Evolutionary conservation across 2,888 invertebrate species (phyloP), one percentile per base, ranked within the genome.

Genomic region (Geophilus truncorum): DNA sequence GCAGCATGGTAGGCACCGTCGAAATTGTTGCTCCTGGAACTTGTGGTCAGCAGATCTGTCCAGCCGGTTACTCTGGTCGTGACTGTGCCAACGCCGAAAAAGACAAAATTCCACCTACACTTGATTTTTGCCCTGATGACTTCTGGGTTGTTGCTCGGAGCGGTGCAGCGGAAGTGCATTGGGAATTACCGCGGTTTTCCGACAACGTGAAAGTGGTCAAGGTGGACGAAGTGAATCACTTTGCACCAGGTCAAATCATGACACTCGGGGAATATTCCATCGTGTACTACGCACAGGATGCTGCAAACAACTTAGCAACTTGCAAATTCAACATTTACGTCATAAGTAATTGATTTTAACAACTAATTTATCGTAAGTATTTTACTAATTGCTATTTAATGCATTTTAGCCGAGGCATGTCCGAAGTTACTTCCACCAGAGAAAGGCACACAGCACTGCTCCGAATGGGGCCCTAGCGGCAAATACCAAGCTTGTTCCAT

Each of bases 401-500:
- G 4, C 12, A 9, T 76, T 76, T 76, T 78, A 93, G 95, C 94
- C 83, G 96, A 97, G 86, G 96, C 97, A 88, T 98, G 98, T 86
- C 95, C 95, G 28, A 92, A 93, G 82, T 88, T 96, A 83, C 89
- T 92, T 25, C 96, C 97, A 87, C 98, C 98, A 0, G 90, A 96
- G 25, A 96, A 97, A 80, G 98, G 98, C 75, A 91, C 91, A 34
- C 96, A 97, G 88, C 92, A 92, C 6, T 97, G 97, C 87, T 95
- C 96, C 84, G 94, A 95, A 85, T 97, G 97, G 97, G 97, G 97
- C 77, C 96, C 97, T 1, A 96, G 96, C 80, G 95, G 97, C 62
- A 95, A 96, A 86, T 97, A 96, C 88, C 96, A 96, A 88, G 94
- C 97, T 0, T 98, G 97, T 87, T 95, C 96, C 87, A 96, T 96